Evolutionary conservation across 2,888 invertebrate genomes (phyloP), one percentile per base, ranked within the genome.

Genomic region (Azorinus chamasolen): DNA sequence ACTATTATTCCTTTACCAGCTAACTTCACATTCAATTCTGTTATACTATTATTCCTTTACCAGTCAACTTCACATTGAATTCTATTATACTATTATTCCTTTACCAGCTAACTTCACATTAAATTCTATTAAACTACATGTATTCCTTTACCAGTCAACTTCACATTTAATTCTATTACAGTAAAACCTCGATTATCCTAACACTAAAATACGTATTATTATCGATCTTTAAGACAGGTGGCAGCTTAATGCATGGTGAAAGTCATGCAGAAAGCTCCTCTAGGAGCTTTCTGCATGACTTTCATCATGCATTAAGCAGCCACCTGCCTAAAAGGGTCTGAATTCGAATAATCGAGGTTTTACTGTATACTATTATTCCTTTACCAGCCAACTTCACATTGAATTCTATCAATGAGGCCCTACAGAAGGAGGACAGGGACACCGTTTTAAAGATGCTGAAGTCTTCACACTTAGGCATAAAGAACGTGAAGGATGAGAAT

Each of bases 401-500:
- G 72, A 78, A 68, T 22, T 70, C 78, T n/a, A 25, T 91, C 10
- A 87, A 87, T 57, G 74, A 80, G 51, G 91, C 91, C 5, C 72
- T 92, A 78, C 69, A 81, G 16, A 86, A 87, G 69, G 82, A 74
- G 4, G 90, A 92, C 69, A 75, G 70, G 18, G 64, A 57, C 1
- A 61, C 81, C 10, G 61, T 92, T 1, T 50, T 91, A 24, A 75
- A 84, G 24, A 81, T 84, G 53, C 82, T 93, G 48, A 85, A 86
- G 58, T 87, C 88, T 2, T 68, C 85, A 2, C 80, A 84, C 39
- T 84, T 93, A n/a, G 86, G 85, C 16, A 74, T 92, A 14, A 88
- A 83, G 48, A 89, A 91, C 54, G 83, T 91, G 25, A 84, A 87
- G 27, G 84, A 87, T 57, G 90, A 90, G 25, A 91, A 91, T 62